Evolutionary conservation across 1,140 invertebrate genomes (phyloP), one percentile per base, ranked within the genome.

Genomic region (Pectinophora gossypiella): DNA sequence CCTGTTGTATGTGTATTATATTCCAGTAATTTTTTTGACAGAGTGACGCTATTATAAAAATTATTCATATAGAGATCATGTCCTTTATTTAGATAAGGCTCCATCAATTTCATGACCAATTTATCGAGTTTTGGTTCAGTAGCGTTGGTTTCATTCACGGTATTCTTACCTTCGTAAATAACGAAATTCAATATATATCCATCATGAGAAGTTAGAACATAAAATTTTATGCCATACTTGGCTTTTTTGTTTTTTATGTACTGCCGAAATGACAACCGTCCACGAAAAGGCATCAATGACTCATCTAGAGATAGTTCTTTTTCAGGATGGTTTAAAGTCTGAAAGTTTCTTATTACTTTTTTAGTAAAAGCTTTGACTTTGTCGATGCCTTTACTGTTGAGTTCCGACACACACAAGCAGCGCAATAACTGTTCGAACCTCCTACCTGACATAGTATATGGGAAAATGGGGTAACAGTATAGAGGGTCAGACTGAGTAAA

Each of bases 301-400:
- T 48, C 46, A 35, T 48, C 46, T 4, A 48, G 16, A 10, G 23
- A 35, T 6, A 48, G 12, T 35, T 48, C 23, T 19, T 48, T 48
- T 15, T 2, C 16, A 4, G 46, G 46, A 7, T 18, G 10, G 10
- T 23, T 5, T 3, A 27, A 32, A 35, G 12, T 3, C 5, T 12
- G 5, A 20, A 43, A 19, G 1, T 20, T 20, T 20, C 10, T 4
- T 5, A 10, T 23, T 5, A 23, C 4, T 10, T 5, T 23, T 5
- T 23, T 10, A 5, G 10, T 23, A 23, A 23, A 23, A 5, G 4
- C 22, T 10, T 4, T 23, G 4, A 43, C 12, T 43, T 43, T 43
- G 2, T 43, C 42, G 3, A 2, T 9, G 1, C 42, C 42, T 19
- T 3, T 1, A 20, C 15, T 2, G 3, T 9, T 9, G 4, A 43